Conservation (phyloP, 2,113 vertebrate species). For the Coptodon rendalli region DNA sequence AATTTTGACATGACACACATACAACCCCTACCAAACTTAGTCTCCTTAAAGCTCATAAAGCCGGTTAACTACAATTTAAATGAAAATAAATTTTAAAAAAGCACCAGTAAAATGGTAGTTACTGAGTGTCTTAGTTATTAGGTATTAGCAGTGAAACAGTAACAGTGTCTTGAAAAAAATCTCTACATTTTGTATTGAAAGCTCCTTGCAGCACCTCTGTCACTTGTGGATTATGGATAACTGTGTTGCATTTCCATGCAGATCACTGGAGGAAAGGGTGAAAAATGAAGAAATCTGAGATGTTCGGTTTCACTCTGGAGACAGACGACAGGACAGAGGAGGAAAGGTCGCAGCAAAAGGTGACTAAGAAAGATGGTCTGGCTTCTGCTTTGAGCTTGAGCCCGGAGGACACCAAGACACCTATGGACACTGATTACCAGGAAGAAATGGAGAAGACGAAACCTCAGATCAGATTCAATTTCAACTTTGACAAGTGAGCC, state of each 20-base stretch:
- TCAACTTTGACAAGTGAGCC: conserved; percentile 70
- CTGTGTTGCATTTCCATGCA: neutral
- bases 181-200: neutral
- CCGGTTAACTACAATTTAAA: neutral
- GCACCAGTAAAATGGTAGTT: neutral
- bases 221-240: neutral
- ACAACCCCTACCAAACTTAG: neutral
- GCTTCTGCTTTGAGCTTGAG: conserved; percentile 60
- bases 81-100: neutral
- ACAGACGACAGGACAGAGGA: conserved; percentile 64
- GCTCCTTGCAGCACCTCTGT: neutral
- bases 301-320: conserved; percentile 58
- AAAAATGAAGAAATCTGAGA: conserved; percentile 76
- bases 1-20: neutral
- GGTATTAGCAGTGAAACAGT: neutral
- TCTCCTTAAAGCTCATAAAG: neutral
- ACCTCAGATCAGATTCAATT: conserved; percentile 74
- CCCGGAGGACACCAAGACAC: conserved; percentile 59
- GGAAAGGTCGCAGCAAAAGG: conserved; percentile 9
- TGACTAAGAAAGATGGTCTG: conserved; percentile 14
- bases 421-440: conserved; percentile 83
- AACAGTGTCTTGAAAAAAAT: neutral
- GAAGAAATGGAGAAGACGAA: conserved; percentile 66
- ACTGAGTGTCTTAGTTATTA: neutral
- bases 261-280: neutral